Percentiles rank a stretch among this genome's conserved stretches.
Conservation (phyloP, 2,888 invertebrate species). For the Pseudococcus jackbeardsleyi region DNA sequence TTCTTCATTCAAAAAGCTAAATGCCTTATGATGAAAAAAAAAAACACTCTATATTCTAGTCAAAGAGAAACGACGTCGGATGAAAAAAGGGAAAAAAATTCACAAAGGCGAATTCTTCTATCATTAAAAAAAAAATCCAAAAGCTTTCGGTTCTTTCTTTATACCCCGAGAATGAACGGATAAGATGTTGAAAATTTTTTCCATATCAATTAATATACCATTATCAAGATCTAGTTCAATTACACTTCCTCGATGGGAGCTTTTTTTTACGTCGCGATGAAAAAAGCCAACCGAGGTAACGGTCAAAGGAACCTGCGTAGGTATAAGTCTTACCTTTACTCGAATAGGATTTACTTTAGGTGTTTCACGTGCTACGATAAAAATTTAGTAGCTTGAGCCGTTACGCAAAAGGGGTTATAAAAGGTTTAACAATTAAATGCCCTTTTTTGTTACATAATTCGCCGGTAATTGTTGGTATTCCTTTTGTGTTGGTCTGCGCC, state of each 20-base stretch:
- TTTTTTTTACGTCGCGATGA: background rate
- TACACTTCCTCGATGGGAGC: background rate
- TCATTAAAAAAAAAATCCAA: conserved; percentile 11
- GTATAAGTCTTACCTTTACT: background rate
- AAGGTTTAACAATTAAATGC: conserved; percentile 40
- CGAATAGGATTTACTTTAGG: conserved; percentile 1
- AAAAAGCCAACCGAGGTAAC: background rate
- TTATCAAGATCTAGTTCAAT: conserved; percentile 14
- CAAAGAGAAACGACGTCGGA: conserved; percentile 28
- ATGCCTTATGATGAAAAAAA: background rate
- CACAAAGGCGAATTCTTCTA: conserved; percentile 3
- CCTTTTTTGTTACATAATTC: conserved; percentile 45
- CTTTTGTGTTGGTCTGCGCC: conserved; percentile 39
- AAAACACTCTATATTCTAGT: background rate
- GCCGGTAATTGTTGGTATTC: conserved; percentile 49
- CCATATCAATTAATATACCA: background rate
- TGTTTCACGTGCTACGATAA: conserved; percentile 21
- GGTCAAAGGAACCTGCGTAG: conserved; percentile 21
- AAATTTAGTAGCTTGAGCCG: conserved; percentile 12
- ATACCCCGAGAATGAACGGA: background rate
- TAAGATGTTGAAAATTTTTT: background rate
- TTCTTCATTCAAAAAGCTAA: conserved; percentile 5
- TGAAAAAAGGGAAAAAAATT: background rate
- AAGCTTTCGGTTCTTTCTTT: background rate
- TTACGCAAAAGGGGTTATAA: conserved; percentile 38